Percentiles rank a stretch among this genome's conserved stretches.
Conservation (phyloP, 2,888 invertebrate genomes). For the Thelaira solivaga region DNA sequence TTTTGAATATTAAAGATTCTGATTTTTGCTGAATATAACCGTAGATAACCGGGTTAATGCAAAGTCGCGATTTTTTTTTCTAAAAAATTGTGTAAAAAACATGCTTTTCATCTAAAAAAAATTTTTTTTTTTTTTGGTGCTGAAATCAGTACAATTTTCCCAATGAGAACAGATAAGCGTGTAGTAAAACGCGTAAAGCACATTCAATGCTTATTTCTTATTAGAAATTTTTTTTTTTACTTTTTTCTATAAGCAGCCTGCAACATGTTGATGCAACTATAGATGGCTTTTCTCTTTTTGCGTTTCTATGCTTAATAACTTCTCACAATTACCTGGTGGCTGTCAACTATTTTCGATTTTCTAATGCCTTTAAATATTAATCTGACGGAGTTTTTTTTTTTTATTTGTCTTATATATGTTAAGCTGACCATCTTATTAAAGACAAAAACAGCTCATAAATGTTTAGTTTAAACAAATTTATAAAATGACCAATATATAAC, state of each 20-base stretch:
- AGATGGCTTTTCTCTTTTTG: neutral
- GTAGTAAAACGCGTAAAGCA: no score
- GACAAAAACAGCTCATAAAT: slow-evolving; percentile 43
- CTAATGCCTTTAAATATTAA: neutral
- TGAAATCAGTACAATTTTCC: no score
- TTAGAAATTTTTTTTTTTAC: no score
- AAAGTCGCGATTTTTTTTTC: no score
- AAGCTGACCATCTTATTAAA: slow-evolving; percentile 41
- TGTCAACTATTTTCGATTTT: neutral
- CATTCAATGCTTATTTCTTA: no score
- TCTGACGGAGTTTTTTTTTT: neutral
- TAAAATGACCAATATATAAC: slow-evolving; percentile 41
- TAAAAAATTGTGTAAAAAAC: no score
- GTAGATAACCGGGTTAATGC: no score
- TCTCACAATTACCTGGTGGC: neutral
- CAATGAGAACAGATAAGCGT: no score
- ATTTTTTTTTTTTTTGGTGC: no score
- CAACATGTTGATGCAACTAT: slow-evolving; percentile 19
- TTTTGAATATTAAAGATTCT: no score
- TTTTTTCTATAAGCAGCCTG: neutral
- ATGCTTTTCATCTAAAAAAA: no score
- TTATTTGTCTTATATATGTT: neutral
- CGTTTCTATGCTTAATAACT: neutral
- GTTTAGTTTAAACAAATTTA: slow-evolving; percentile 48
- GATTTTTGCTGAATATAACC: no score